Base-by-base conservation (phyloP, 2,888 invertebrate genomes). In the Iphiclides podalirius region DNA sequence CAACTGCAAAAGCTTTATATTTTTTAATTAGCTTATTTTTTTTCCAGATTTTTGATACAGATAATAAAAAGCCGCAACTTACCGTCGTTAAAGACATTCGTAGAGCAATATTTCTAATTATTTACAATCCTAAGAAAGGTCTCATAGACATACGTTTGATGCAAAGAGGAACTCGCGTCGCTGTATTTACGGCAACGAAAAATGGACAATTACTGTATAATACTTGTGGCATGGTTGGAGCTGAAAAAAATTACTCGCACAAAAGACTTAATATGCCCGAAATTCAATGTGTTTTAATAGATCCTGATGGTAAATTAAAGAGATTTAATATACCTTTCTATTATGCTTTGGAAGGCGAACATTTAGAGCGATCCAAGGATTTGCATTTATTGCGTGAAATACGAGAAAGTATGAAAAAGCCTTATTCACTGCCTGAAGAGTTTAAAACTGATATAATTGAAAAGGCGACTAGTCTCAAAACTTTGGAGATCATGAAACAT, bases 61-160 rank as follows among this genome's bases (percentile, higher is more conserved):
- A 82, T 43, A 76, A 72, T 33, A 88, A 82, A 61, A 84, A 79
- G 57, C 85, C 81, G 1, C 83, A 82, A 41, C 66, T 85, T 8
- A 75, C 82, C 1, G 67, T 78, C 3, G 70, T 85, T 2, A 87
- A 86, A 67, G 82, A 87, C 51, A 81, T 91, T 28, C 89, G 92
- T 63, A 90, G 92, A 48, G 94, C 93, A 0, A 85, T 96, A 40
- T 99, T 98, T 77, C 88, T 99, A 46, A 93, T 96, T 1, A 96
- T 99, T 56, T 98, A 98, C 79, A 96, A 97, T 4, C 96, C 98
- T 0, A 94, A 95, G 60, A 93, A 97, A 72, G 98, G 98, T 9
- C 91, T 97, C 4, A 90, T 99, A 45, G 99, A 98, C 79, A 95
- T 99, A 50, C 97, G 98, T 93, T 91, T 96, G 2, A 91, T 96